A percentile compares a stretch with the other conserved stretches of the same genome.
Evolutionary conservation across 2,113 vertebrate species (phyloP).

Genomic region (Bubalus kerabau): DNA sequence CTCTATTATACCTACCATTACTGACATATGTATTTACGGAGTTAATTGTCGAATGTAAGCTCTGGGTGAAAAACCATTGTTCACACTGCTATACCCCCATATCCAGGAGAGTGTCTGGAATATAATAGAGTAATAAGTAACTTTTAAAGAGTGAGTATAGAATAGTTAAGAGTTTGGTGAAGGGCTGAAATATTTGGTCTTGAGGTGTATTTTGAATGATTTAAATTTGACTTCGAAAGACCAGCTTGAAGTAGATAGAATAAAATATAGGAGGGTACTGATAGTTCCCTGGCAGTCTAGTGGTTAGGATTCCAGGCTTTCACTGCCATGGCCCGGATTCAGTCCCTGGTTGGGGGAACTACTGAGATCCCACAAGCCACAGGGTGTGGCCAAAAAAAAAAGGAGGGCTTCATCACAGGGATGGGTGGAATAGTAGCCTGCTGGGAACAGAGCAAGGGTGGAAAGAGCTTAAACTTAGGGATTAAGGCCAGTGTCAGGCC

Average conservation of each 20-base stretch:
- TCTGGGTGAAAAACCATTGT: neutral
- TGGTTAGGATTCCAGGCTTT: neutral
- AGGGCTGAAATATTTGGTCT: neutral
- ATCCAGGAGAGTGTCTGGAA: neutral
- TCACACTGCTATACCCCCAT: neutral
- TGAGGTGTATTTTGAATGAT: neutral
- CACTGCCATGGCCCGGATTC: neutral
- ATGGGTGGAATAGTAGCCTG: neutral
- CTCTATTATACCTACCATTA: neutral
- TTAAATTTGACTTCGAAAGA: neutral
- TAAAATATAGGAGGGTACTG: neutral
- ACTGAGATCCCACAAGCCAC: neutral
- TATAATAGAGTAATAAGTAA: neutral
- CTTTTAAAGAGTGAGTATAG: neutral
- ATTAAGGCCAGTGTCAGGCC: neutral
- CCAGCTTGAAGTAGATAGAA: neutral
- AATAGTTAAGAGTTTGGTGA: neutral
- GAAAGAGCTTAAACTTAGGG: neutral
- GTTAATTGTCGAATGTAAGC: neutral
- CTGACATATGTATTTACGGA: neutral
- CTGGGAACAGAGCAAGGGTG: neutral
- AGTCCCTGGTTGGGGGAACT: neutral
- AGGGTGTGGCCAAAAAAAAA: neutral
- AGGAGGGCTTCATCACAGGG: neutral
- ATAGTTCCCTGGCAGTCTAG: neutral